phyloP scores from a whole-genome alignment of 2,113 vertebrate species.

The Notarius quadriscutis region DNA sequence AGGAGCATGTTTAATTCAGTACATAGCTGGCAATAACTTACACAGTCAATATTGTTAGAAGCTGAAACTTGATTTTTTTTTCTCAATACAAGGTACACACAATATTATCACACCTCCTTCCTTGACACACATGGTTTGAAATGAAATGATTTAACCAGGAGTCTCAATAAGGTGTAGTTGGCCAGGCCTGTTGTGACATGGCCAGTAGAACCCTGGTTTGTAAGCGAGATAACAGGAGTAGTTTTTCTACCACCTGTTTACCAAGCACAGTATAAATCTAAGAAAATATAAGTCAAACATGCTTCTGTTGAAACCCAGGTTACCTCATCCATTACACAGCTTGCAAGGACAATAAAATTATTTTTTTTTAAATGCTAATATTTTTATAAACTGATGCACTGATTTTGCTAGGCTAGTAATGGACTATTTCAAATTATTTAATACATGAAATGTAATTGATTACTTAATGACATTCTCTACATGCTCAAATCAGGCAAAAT shows the following conservation, averaged over 20 bases:
- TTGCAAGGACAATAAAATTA: not conserved
- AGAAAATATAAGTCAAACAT: not conserved
- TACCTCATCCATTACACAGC: not conserved
- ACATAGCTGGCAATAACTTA: constrained; percentile 21
- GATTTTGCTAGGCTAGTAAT: not conserved
- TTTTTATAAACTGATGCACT: not conserved
- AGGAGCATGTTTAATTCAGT: constrained; percentile 5
- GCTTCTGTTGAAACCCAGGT: not conserved
- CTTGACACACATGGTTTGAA: not conserved
- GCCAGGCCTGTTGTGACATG: not conserved
- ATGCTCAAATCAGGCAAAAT: not conserved
- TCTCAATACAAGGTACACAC: constrained; percentile 11
- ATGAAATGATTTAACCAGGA: no score
- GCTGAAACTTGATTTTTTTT: not conserved
- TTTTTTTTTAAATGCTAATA: not conserved
- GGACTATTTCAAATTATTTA: not conserved
- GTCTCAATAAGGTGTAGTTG: not conserved
- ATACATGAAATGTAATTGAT: not conserved
- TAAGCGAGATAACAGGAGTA: not conserved
- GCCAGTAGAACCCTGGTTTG: not conserved
- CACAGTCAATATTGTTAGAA: constrained; percentile 16
- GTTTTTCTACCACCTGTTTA: not conserved
- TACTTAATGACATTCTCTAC: not conserved
- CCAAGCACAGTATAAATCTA: not conserved
- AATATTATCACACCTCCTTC: constrained; percentile 7